Base-by-base conservation (phyloP, 37 sponge, comb jelly and placozoan species). In the Cliona cf. orientalis region DNA sequence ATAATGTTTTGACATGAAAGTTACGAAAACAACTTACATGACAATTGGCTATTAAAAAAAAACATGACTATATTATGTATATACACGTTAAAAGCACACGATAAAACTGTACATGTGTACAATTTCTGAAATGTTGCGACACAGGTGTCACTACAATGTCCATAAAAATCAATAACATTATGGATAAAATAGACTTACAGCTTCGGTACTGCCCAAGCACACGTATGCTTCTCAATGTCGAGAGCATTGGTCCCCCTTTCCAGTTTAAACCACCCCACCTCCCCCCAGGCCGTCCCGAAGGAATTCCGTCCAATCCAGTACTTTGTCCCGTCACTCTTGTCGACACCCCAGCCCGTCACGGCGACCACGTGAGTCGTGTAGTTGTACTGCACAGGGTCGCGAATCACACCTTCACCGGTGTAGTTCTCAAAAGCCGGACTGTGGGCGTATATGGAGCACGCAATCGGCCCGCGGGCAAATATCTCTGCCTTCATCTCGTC, bases 271-370 rank as follows among this genome's bases (percentile, higher is more conserved):
- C 94, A 93, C 5, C 94, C 94, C 43, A 29, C 75, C 78, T 85
- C 90, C 7, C 94, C 94, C 94, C 94, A 93, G 0, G 79, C 58
- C 2, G 90, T 93, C n/a, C 94, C 94, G 78, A 82, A 93, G 22
- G 94, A 93, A 74, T 93, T 93, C 23, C 94, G 58, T 1, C 89
- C 94, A 65, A 82, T 42, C 94, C 94, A 93, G 73, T 82, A 93
- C 60, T 80, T 61, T 58, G 89, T 62, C 38, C 94, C 94, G 6
- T 35, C 42, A 3, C 5, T 21, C 34, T 31, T 11, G 25, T 76
- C 71, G 19, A 56, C 63, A 6, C 94, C 94, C 94, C 94, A 93
- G 1, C 94, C 94, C 0, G 83, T 86, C 33, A 93, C 63, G 46
- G 68, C 69, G 22, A 93, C 86, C 3, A 89, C 94, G 43, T 93